phyloP scores from a whole-genome alignment of 37 sponge, comb jelly and placozoan species.

The Dysidea cf. avara region DNA sequence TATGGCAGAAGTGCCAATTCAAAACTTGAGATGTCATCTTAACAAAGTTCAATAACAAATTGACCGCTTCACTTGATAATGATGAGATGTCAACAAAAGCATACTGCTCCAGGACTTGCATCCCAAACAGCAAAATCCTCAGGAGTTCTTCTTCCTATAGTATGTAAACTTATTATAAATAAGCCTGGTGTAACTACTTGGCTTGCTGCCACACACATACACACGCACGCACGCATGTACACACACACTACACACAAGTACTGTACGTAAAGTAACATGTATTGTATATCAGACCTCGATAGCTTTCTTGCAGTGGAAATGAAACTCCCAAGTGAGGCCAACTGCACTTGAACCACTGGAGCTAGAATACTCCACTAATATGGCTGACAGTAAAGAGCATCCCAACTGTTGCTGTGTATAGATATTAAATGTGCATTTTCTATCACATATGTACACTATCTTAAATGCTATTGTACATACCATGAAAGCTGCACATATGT shows the following conservation, averaged over 20 bases:
- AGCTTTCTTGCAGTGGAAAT: constrained; percentile 51
- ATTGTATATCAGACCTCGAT: constrained; percentile 34
- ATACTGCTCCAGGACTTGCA: constrained; percentile 44
- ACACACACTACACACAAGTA: constrained; percentile 7
- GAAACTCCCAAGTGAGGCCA: constrained; percentile 62
- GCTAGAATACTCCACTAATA: constrained; percentile 57
- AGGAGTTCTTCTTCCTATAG: constrained; percentile 44
- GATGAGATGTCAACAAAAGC: background rate
- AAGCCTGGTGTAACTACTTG: too few species aligned
- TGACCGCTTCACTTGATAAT: constrained; percentile 2
- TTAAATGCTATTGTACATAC: too few species aligned
- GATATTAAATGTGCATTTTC: too few species aligned
- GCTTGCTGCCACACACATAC: too few species aligned
- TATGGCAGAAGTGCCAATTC: constrained; percentile 70
- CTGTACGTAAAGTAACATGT: background rate
- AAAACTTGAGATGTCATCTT: constrained; percentile 46
- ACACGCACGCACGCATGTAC: background rate
- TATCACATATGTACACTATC: too few species aligned
- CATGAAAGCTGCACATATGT: too few species aligned
- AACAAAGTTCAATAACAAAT: constrained; percentile 38
- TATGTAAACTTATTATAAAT: background rate
- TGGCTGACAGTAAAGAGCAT: constrained; percentile 49
- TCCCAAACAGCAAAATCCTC: constrained; percentile 18
- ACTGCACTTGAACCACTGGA: constrained; percentile 40
- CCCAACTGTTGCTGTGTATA: constrained; percentile 35